Evolutionary conservation across 2,888 invertebrate genomes (phyloP).

Genomic region (Cerceris ruficornis): DNA sequence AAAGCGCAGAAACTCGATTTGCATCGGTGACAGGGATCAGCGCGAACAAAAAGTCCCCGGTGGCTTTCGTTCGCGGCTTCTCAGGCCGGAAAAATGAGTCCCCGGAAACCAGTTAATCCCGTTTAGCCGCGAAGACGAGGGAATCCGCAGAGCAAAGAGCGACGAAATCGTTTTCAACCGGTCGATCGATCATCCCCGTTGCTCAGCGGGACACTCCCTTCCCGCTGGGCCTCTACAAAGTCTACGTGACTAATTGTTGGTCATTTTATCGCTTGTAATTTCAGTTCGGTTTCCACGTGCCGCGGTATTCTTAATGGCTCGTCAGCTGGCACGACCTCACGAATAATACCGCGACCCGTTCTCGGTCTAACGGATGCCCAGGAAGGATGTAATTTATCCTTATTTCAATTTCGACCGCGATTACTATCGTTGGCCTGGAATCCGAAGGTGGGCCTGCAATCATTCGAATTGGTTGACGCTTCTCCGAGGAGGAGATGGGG

Average conservation of each 20-base stretch:
- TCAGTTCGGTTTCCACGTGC: constrained; percentile 46
- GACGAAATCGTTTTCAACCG: constrained; percentile 55
- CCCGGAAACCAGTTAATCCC: constrained; percentile 47
- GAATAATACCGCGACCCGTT: constrained; percentile 25
- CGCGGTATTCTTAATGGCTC: constrained; percentile 43
- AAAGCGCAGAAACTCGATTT: background rate
- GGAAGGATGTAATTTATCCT: constrained; percentile 12
- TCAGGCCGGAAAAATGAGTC: constrained; percentile 34
- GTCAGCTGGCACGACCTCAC: constrained; percentile 34
- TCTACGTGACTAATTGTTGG: constrained; percentile 56
- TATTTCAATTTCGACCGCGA: constrained; percentile 34
- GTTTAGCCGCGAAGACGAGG: constrained; percentile 15
- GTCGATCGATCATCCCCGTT: constrained; percentile 57
- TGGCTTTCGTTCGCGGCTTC: constrained; percentile 35
- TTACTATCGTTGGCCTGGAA: background rate
- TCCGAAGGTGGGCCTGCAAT: background rate
- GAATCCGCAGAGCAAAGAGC: constrained; percentile 8
- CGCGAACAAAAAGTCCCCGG: constrained; percentile 31
- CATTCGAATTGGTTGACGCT: background rate
- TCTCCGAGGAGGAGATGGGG: too few relatives aligned
- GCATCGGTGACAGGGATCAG: constrained; percentile 3
- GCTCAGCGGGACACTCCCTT: constrained; percentile 32
- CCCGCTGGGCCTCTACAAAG: constrained; percentile 51
- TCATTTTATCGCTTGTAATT: constrained; percentile 55
- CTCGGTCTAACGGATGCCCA: background rate